Evolutionary conservation across 2,797 vertebrate species (phyloP).

Genomic region (Sebastes miniatus): DNA sequence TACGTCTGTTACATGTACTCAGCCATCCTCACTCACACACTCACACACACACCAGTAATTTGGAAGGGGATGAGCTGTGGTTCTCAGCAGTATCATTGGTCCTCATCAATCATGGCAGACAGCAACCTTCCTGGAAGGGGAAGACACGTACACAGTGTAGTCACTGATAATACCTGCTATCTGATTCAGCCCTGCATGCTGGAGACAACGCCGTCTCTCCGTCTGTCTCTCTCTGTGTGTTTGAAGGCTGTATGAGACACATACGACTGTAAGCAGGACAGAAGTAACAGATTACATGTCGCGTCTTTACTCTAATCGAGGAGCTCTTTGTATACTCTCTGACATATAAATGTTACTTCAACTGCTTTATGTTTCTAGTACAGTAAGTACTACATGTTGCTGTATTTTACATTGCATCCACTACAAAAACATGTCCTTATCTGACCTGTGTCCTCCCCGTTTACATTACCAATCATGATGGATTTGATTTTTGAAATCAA

Average conservation of each 20-base stretch:
- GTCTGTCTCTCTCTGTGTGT: conserved; percentile 37
- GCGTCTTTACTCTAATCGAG: background rate
- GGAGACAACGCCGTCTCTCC: conserved; percentile 40
- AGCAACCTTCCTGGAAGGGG: conserved; percentile 63
- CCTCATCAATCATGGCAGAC: conserved; percentile 66
- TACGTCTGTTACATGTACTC: background rate
- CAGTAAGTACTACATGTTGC: background rate
- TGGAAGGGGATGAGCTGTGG: conserved; percentile 45
- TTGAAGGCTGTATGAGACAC: conserved; percentile 17
- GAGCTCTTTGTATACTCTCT: background rate
- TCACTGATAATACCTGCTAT: conserved; percentile 64
- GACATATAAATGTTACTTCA: background rate
- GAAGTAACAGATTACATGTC: background rate
- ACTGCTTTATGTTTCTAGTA: background rate
- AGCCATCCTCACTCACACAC: background rate
- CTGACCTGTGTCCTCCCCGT: background rate
- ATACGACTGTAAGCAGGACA: conserved; percentile 5
- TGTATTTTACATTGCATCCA: background rate
- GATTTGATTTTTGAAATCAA: conserved; percentile 18
- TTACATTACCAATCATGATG: conserved; percentile 10
- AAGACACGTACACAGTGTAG: conserved; percentile 52
- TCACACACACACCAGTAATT: conserved; percentile 13
- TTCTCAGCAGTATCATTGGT: conserved; percentile 63
- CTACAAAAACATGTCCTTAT: conserved; percentile 5
- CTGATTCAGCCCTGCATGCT: conserved; percentile 47